Base-by-base conservation (phyloP, 2,888 invertebrate species). In the Xanthia icteritia region DNA sequence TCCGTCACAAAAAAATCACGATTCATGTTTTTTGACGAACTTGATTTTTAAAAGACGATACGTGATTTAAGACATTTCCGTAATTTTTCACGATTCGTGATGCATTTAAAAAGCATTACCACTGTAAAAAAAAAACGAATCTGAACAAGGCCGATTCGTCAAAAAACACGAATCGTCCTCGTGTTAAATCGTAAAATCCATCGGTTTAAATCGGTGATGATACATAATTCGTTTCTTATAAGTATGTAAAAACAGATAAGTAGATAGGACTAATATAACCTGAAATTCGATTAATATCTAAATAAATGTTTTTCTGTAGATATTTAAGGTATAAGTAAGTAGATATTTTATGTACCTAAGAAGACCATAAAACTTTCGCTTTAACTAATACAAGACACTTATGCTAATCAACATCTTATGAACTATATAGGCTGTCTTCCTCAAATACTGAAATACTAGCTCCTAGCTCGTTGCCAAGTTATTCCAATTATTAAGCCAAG, bases 401-500 rank as follows among this genome's bases (percentile, higher is more conserved):
- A 67, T 39, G 27, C 23, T 63, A 63, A 70, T 68, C 69, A 78
- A 64, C 23, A 56, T 63, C 2, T 39, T 54, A 71, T 20, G 42
- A 67, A 36, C 9, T 27, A 61, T 23, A 23, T 54, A 81, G 69
- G 60, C 70, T 75, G 67, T 81, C 70, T 75, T 73, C 27, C 23
- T 67, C 58, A 86, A 48, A 48, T 48, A 48, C 15, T 48, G 39
- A 70, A 84, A 75, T 66, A 63, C 64, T 20, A 79, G 70, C 48
- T 72, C n/a, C 64, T 20, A 79, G 70, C 36, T 72, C 17, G 45
- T 67, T 81, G 76, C 79, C 78, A 84, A 88, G 73, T 84, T 77
- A 78, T 86, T 81, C 39, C 70, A 69, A 78, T 63, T 80, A 77
- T 45, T 36, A 51, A 67, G 54, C 71, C 56, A 88, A 87, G 85